Base-by-base conservation (phyloP, 2,113 vertebrate genomes). In the Rattus rattus region DNA sequence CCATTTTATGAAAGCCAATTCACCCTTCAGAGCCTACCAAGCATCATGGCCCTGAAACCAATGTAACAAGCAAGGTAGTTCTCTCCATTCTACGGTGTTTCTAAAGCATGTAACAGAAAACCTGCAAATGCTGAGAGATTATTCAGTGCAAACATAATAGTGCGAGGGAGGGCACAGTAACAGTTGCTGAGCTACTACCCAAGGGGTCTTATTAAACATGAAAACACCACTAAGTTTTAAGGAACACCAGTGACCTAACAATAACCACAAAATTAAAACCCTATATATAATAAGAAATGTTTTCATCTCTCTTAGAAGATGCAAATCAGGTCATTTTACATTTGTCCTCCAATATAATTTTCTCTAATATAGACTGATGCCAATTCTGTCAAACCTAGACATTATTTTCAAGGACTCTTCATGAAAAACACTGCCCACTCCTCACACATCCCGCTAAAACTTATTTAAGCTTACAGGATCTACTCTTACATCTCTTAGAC, bases 181-280 rank as follows among this genome's bases (percentile, higher is more conserved):
- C 59, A 92, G n/a, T 84, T 80, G 92, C 9, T 80, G 80, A 77
- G 88, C 28, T 65, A 7, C 56, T 61, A 84, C 56, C 88, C 54
- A 69, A 92, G 73, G 54, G 70, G 56, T 63, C 13, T 72, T 22
- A 91, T 36, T 69, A 80, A 91, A 81, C 8, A 61, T 73, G 36
- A 90, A 94, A 95, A 80, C 30, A 94, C 19, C 87, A 91, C 56
- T 69, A 90, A 87, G 72, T 85, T 86, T 80, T 94, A 87, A 91
- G 22, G n/a, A 85, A 95, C 87, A 36, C 61, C 54, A 39, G 56
- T 33, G 72, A 90, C 56, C 79, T 83, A 87, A 69, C 94, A 43
- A 43, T 43, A 43, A 87, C 30, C 73, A 24, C 69, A 95, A 93
- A 89, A 75, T 33, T 56, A 89, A 94, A 95, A 86, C 77, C 59